Percentiles rank a stretch among this genome's conserved stretches.
Conservation (phyloP, 2,888 invertebrate species). For the Dicyrtoma fusca region DNA sequence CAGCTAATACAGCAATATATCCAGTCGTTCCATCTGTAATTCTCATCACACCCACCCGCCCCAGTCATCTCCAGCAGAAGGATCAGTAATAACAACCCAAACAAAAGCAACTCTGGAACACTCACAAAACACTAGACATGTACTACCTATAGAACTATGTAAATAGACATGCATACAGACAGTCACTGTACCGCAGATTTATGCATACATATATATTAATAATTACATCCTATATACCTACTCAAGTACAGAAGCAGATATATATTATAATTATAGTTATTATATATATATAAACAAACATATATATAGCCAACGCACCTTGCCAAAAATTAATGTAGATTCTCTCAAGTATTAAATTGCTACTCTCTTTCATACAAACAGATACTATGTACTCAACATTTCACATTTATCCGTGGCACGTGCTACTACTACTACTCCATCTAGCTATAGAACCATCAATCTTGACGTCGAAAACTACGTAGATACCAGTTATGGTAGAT, state of each 20-base stretch:
- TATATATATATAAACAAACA: background rate
- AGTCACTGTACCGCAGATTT: background rate
- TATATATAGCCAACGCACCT: constrained; percentile 20
- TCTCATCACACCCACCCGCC: background rate
- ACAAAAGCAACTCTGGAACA: too few species aligned
- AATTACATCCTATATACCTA: too few species aligned
- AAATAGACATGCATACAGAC: background rate
- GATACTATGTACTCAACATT: too few species aligned
- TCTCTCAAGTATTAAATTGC: too few species aligned
- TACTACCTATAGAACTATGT: background rate
- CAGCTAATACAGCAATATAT: constrained; percentile 27
- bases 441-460: background rate
- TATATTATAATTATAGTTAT: constrained; percentile 2
- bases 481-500: too few species aligned
- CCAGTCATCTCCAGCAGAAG: too few species aligned
- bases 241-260: background rate
- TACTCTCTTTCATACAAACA: too few species aligned
- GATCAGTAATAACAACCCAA: too few species aligned
- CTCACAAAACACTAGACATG: background rate
- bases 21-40: background rate
- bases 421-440: background rate
- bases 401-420: too few species aligned
- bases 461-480: too few species aligned
- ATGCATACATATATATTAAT: too few species aligned
- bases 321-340: constrained; percentile 12